Base-by-base conservation (phyloP, 1,140 invertebrate species). In the Achroia grisella region DNA sequence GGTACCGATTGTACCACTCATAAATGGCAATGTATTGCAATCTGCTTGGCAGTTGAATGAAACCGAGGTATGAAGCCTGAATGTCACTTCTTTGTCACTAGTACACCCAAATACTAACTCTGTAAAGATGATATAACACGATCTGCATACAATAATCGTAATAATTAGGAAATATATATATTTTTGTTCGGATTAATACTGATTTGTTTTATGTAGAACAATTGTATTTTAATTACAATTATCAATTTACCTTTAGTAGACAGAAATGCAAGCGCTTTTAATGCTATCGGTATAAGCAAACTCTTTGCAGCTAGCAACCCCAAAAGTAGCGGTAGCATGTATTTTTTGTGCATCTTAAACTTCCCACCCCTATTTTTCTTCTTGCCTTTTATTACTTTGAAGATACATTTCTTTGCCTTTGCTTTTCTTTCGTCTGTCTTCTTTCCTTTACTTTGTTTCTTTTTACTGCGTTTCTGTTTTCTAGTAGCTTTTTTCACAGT, bases 211-310 rank as follows among this genome's bases (percentile, higher is more conserved):
- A n/a, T n/a, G n/a, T n/a, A n/a, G 4, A 29, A 10, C 10, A 29
- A 29, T 29, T 29, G 10, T 29, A 5, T 4, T n/a, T 5, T 32
- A 32, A 32, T 5, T 10, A 4, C 10, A 11, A 34, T 12, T 5
- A 40, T 33, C 10, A 41, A 9, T 48, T 56, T 65, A 86, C 83
- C 83, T 83, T 84, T 84, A 37, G 64, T 65, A 13, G 91, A 89
- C 8, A 92, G 60, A 36, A 92, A 85, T 3, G 90, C 89, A 8
- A 92, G 56, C 11, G 85, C 85, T 56, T 91, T 92, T 37, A 92
- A 56, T 10, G 89, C 86, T n/a, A 92, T 66, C 1, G 90, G 90
- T 39, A 92, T 55, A 1, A 92, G 36, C 5, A 92, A 71, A 32
- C 88, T 87, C 56, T 91, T 92, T 2, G 90, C 89, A 9, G 91